Evolutionary conservation across 2,888 invertebrate species (phyloP), one percentile per base, ranked within the genome.

Genomic region (Catocala nupta): DNA sequence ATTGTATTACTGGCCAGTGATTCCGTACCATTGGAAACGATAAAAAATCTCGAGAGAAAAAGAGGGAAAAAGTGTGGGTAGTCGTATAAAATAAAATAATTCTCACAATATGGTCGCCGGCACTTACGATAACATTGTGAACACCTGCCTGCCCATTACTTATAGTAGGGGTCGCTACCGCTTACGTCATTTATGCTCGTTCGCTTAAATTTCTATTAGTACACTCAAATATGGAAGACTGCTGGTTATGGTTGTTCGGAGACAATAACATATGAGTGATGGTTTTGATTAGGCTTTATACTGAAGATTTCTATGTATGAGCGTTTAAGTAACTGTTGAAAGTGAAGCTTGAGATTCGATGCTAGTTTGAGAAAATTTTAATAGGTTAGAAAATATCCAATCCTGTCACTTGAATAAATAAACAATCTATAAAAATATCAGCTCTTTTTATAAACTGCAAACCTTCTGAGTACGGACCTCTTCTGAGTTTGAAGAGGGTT

Each of bases 61-160:
- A 45, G 42, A 25, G 11, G 43, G 25, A 36, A 55, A 60, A 55
- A 45, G 44, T 44, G 59, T 7, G 33, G 55, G 63, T 67, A 75
- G 47, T 66, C 59, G 59, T 67, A 72, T 75, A 70, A 74, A 75
- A 75, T 74, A 72, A 72, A 70, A 72, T 74, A 72, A 74, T 74
- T 72, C 60, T 63, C 62, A 70, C 72, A 75, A 75, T 72, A 69
- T 64, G 75, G 66, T 63, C 67, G 70, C 55, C 60, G 70, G 71
- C 70, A 67, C 64, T 75, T 67, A 70, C 70, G 74, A 65, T 75
- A 65, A 62, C 75, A 70, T 71, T 63, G 70, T 62, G 55, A 47
- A 50, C 74, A 74, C 74, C 74, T 74, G 74, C 67, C 73, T 71
- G 45, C 58, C 69, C 70, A 72, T 74, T 72, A 74, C 74, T 72